Conservation (phyloP, 2,797 vertebrate species). For the Hozukius guyotensis region DNA sequence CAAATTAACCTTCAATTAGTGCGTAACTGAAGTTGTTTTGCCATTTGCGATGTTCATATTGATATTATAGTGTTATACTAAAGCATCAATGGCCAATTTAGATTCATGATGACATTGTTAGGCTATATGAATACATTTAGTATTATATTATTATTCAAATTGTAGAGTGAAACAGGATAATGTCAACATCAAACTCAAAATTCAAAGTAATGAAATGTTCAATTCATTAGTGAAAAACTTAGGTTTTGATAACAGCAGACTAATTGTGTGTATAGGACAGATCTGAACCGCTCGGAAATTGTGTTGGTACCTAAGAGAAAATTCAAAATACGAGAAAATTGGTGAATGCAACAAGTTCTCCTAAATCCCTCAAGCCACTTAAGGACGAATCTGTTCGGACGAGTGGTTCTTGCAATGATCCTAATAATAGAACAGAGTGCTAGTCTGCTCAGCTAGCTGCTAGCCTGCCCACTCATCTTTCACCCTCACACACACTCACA, state of each 20-base stretch:
- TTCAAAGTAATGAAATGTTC: not conserved
- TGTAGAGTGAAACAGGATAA: not conserved
- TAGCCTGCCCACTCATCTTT: slow-evolving; percentile 48
- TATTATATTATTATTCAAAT: not conserved
- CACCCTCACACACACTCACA: slow-evolving; percentile 34
- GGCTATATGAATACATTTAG: not conserved
- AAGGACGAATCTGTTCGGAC: not conserved
- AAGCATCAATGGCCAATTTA: not conserved
- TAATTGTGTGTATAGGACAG: not conserved
- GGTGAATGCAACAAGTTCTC: not conserved
- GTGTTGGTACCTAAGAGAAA: not conserved
- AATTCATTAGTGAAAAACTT: not conserved
- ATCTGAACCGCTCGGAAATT: not conserved
- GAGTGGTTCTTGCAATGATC: not conserved
- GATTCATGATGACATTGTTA: too few relatives aligned
- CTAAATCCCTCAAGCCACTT: not conserved
- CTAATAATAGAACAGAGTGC: slow-evolving; percentile 51
- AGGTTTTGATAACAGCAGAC: not conserved
- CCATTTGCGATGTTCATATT: not conserved
- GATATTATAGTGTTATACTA: not conserved
- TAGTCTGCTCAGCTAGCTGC: slow-evolving; percentile 38
- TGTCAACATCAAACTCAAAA: not conserved
- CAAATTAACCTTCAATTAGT: too few relatives aligned
- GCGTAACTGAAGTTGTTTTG: not conserved
- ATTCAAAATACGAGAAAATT: not conserved